These are phyloP conservation scores for Leucophora obtusa DNA, from an alignment of 2,888 invertebrate species.

Conservation along the genomic window DNA sequence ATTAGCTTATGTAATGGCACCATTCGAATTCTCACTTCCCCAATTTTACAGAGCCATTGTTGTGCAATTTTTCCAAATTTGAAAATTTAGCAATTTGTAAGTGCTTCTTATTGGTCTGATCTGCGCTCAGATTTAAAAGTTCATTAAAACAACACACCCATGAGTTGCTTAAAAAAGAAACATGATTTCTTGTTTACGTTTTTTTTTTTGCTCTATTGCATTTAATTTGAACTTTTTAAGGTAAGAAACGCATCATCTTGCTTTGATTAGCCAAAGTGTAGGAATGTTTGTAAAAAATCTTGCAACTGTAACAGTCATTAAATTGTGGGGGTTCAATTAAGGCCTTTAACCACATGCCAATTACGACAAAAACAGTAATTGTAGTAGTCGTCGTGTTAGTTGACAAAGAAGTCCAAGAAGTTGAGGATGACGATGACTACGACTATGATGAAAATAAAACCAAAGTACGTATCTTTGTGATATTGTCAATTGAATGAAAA, in stretches of 20 bases:
- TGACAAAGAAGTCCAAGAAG: background rate
- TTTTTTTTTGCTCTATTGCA: slow-evolving; percentile 11
- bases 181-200: slow-evolving; percentile 36
- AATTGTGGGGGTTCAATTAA: slow-evolving; percentile 57
- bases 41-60: too few species aligned
- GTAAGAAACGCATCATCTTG: slow-evolving; percentile 23
- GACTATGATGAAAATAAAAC: slow-evolving; percentile 6
- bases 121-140: background rate
- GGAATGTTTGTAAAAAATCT: background rate
- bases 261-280: slow-evolving; percentile 8
- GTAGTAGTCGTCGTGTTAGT: slow-evolving; percentile 14
- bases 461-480: background rate
- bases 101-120: background rate
- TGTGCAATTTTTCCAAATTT: too few species aligned
- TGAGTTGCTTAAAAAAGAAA: slow-evolving; percentile 12
- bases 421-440: slow-evolving; percentile 13
- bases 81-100: background rate
- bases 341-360: slow-evolving; percentile 46
- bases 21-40: too few species aligned
- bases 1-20: too few species aligned
- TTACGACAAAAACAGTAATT: slow-evolving; percentile 30
- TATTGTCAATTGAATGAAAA: background rate
- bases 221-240: slow-evolving; percentile 20
- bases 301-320: slow-evolving; percentile 3
- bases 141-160: slow-evolving; percentile 24